A percentile compares a stretch with the other conserved stretches of the same genome.
Conservation (phyloP, 2,797 vertebrate species). For the Anas bahamensis region DNA sequence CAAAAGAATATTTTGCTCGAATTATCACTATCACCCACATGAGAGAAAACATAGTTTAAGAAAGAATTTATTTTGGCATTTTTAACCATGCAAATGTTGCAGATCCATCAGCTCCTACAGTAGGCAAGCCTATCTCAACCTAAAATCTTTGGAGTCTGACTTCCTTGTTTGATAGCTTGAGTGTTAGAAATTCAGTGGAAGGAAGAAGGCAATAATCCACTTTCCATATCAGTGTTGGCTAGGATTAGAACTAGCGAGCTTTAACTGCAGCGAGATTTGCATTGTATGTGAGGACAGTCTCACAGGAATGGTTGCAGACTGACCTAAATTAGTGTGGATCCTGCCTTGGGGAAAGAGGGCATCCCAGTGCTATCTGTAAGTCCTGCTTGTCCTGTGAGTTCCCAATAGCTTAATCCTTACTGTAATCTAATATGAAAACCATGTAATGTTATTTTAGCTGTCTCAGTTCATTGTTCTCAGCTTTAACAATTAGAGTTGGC, state of each 20-base stretch:
- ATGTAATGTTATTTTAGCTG: neutral
- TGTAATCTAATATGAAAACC: neutral
- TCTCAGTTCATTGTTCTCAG: neutral
- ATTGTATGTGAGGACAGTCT: neutral
- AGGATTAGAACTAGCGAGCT: neutral
- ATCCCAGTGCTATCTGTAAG: neutral
- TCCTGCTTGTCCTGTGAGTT: neutral
- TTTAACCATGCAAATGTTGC: neutral
- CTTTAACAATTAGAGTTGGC: neutral
- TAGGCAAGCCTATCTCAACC: neutral
- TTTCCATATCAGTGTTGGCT: neutral
- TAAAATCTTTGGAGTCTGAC: neutral
- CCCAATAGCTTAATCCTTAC: neutral
- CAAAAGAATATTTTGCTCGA: neutral
- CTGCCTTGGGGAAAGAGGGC: neutral
- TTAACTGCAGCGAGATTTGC: neutral
- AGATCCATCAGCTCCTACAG: neutral
- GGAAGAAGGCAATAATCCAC: neutral
- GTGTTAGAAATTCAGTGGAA: neutral
- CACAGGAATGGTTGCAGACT: neutral
- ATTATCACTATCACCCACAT: neutral
- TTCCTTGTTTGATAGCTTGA: neutral
- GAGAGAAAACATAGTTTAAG: neutral
- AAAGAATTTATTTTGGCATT: neutral
- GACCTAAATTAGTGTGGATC: slow-evolving; percentile 24